These are phyloP conservation scores for Megaleporinus macrocephalus DNA, from an alignment of 2,113 vertebrate species.

Conservation along the genomic window DNA sequence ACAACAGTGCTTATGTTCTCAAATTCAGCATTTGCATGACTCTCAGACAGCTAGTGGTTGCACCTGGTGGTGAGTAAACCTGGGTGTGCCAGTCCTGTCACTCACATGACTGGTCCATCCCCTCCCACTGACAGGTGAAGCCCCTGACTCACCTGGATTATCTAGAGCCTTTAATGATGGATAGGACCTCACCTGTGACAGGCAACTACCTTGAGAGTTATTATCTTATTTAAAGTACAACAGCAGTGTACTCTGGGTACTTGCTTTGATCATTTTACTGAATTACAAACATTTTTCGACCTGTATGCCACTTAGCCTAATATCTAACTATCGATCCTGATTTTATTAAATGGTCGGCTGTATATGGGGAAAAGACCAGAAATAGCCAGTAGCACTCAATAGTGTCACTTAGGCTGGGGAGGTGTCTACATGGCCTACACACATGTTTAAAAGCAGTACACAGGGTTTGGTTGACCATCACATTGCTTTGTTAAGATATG, in stretches of 20 bases:
- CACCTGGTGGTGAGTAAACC: slow-evolving; percentile 10
- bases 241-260: neutral
- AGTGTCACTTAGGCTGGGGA: no score
- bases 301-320: no score
- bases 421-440: neutral
- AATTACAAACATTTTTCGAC: no score
- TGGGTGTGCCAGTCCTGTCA: neutral
- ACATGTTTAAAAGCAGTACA: neutral
- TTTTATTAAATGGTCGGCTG: no score
- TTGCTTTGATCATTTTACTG: no score
- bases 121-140: neutral
- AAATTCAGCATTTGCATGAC: neutral
- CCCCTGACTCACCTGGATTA: neutral
- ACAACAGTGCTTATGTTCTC: neutral
- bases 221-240: neutral
- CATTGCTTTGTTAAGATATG: neutral
- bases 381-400: no score
- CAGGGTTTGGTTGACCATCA: neutral
- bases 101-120: neutral
- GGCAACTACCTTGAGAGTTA: neutral
- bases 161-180: neutral
- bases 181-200: neutral
- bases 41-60: neutral
- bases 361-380: no score
- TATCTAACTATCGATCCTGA: no score